phyloP scores from a whole-genome alignment of 2,797 vertebrate genomes.

The Leucoraja ocellata region DNA sequence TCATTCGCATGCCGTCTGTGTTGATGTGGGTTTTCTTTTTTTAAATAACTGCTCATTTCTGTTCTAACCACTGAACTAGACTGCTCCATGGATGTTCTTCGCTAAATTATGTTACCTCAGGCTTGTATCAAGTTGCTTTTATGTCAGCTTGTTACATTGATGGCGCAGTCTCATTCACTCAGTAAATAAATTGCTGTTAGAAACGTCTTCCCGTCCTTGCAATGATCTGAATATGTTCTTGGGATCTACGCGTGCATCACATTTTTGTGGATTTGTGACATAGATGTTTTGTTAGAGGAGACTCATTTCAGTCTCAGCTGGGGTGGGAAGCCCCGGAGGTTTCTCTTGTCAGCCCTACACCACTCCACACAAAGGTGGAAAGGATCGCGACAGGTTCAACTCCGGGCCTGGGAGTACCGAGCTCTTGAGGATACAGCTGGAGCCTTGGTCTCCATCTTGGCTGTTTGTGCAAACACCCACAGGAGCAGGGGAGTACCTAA shows the following conservation, averaged over 20 bases:
- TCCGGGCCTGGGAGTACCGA: too few relatives aligned
- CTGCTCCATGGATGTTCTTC: slow-evolving; percentile 59
- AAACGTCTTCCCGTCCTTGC: slow-evolving; percentile 52
- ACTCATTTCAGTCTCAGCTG: slow-evolving; percentile 18
- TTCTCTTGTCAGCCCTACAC: too few relatives aligned
- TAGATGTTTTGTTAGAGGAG: too few relatives aligned
- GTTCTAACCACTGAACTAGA: slow-evolving; percentile 55
- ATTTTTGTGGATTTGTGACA: background rate
- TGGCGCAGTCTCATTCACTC: slow-evolving; percentile 68
- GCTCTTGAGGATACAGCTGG: background rate
- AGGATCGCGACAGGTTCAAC: too few relatives aligned
- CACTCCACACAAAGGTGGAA: too few relatives aligned
- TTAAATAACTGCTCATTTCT: slow-evolving; percentile 47
- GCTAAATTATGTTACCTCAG: slow-evolving; percentile 74
- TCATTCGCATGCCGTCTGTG: slow-evolving; percentile 66
- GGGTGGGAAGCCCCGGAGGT: too few relatives aligned
- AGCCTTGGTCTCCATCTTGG: background rate
- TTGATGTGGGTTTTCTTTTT: slow-evolving; percentile 43
- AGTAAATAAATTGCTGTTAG: slow-evolving; percentile 63
- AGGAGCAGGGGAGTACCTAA: background rate
- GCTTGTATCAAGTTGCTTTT: slow-evolving; percentile 74
- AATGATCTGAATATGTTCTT: slow-evolving; percentile 50
- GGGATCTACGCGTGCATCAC: slow-evolving; percentile 41
- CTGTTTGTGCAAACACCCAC: background rate
- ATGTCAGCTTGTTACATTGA: slow-evolving; percentile 72